phyloP scores from a whole-genome alignment of 2,113 vertebrate genomes.

The Symphodus melops region DNA sequence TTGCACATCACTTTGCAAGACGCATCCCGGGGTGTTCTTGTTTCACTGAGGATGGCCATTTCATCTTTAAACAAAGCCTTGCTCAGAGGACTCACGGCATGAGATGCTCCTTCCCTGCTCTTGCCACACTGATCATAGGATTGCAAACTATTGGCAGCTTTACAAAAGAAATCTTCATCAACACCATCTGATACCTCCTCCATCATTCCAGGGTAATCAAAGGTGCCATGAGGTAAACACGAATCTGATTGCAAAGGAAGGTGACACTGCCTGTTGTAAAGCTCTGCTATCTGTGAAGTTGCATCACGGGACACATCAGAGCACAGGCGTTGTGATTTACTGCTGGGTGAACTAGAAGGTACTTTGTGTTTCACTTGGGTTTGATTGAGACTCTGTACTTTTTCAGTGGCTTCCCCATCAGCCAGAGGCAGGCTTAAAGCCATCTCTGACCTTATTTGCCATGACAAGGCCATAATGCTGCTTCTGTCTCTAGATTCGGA shows the following conservation, averaged over 20 bases:
- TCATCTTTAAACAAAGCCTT: conserved; percentile 53
- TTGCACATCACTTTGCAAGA: conserved; percentile 54
- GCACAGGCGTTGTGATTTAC: conserved; percentile 49
- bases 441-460: conserved; percentile 70
- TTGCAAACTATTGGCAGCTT: conserved; percentile 55
- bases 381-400: conserved; percentile 50
- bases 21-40: conserved; percentile 51
- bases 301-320: conserved; percentile 53
- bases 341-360: conserved; percentile 38
- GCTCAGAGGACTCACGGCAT: conserved; percentile 54
- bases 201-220: conserved; percentile 56
- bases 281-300: conserved; percentile 52
- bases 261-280: conserved; percentile 76
- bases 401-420: conserved; percentile 53
- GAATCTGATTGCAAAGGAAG: conserved; percentile 77
- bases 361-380: conserved; percentile 49
- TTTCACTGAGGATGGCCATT: conserved; percentile 58
- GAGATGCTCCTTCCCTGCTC: conserved; percentile 79
- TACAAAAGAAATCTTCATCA: conserved; percentile 61
- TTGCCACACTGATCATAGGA: conserved; percentile 67
- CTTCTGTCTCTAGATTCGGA: conserved; percentile 55
- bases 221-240: conserved; percentile 69
- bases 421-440: conserved; percentile 57
- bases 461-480: conserved; percentile 63
- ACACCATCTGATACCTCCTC: conserved; percentile 69